These are phyloP conservation scores for Slavum lentiscoides DNA, from an alignment of 2,888 invertebrate genomes.

Conservation along the genomic window DNA sequence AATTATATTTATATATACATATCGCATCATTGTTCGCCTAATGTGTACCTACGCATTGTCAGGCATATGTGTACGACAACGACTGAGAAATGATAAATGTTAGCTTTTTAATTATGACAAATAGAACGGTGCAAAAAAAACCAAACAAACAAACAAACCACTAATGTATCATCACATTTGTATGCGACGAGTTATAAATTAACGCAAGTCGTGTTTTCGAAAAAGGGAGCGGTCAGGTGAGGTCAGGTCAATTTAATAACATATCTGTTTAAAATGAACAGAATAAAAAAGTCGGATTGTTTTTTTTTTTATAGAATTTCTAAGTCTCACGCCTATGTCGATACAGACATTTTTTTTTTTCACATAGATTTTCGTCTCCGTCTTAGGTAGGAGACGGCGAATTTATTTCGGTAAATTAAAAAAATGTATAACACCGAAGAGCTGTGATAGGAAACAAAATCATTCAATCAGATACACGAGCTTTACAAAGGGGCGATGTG, in stretches of 20 bases:
- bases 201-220: not conserved
- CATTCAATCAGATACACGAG: no score
- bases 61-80: not conserved
- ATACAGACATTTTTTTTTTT: no score
- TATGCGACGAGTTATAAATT: not conserved
- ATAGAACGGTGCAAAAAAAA: not conserved
- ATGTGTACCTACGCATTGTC: not conserved
- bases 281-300: no score
- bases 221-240: not conserved
- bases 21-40: not conserved
- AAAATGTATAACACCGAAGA: no score
- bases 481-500: no score
- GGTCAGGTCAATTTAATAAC: not conserved
- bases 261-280: not conserved
- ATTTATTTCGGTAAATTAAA: no score
- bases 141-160: no score
- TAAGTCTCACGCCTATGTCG: no score
- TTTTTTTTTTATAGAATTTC: no score
- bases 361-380: no score
- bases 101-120: slow-evolving; percentile 24
- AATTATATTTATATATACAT: not conserved
- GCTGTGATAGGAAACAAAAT: no score
- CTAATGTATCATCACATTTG: not conserved
- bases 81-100: slow-evolving; percentile 21
- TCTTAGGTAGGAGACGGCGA: no score